These are phyloP conservation scores for Eugnorisma glareosa DNA, from an alignment of 2,888 invertebrate genomes.

Conservation along the genomic window DNA sequence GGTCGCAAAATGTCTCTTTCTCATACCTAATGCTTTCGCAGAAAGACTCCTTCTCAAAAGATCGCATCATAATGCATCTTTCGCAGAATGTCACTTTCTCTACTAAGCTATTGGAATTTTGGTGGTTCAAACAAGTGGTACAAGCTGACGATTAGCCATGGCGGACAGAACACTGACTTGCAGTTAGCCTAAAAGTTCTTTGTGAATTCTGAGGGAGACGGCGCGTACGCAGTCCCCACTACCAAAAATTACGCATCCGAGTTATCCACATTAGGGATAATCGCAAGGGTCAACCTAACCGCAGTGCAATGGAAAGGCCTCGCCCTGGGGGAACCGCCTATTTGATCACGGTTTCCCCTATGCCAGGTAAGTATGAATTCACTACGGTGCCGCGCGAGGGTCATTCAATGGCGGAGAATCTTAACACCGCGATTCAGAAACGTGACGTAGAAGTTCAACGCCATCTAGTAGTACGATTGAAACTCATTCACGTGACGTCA, in stretches of 20 bases:
- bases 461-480: slow-evolving; percentile 10
- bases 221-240: slow-evolving; percentile 22
- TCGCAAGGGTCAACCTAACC: slow-evolving; percentile 28
- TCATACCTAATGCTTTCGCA: too few relatives aligned
- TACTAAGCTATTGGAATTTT: too few relatives aligned
- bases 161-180: too few relatives aligned
- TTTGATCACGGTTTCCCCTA: slow-evolving; percentile 28
- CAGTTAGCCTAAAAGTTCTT: too few relatives aligned
- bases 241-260: slow-evolving; percentile 28
- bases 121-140: too few relatives aligned
- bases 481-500: background rate
- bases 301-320: slow-evolving; percentile 27
- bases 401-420: slow-evolving; percentile 17
- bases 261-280: slow-evolving; percentile 31
- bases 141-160: too few relatives aligned
- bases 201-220: slow-evolving; percentile 4
- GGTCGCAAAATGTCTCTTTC: too few relatives aligned
- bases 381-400: background rate
- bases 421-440: slow-evolving; percentile 26
- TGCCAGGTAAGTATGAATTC: slow-evolving; percentile 17
- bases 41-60: too few relatives aligned
- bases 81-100: too few relatives aligned
- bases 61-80: too few relatives aligned
- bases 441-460: slow-evolving; percentile 15
- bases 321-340: slow-evolving; percentile 33